Evolutionary conservation across 2,888 invertebrate species (phyloP), one percentile per base, ranked within the genome.

Genomic region (Callosobruchus maculatus): DNA sequence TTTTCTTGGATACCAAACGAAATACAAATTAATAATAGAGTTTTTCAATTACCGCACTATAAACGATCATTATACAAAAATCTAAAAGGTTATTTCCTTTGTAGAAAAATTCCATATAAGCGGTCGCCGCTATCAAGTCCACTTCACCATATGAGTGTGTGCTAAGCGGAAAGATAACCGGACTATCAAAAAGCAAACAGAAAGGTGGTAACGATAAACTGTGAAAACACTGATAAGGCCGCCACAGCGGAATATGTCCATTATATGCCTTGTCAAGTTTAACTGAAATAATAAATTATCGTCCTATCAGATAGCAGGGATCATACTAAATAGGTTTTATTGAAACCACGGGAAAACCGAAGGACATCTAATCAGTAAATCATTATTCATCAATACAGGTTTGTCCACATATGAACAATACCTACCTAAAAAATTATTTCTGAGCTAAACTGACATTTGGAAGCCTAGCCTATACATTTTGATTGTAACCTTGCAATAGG

Each of bases 141-240:
- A 49, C 49, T 49, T 18, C 1, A 49, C 49, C 49, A 26, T 26
- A 18, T 49, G 13, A 13, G 49, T 49, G 49, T 49, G 49, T 49
- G 49, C 18, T 49, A 49, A 49, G 49, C 49, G 49, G 49, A 49
- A 49, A 49, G 49, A 49, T 49, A 49, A 49, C 49, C 49, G 1
- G 49, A 1, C 49, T 79, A 78, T 80, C 80, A 81, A 76, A 78
- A 80, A 49, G 49, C 49, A 49, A 49, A 49, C 49, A 49, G 49
- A 81, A 81, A 80, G 79, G 79, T 77, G 77, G 68, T 78, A 31
- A 77, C 77, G 81, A 81, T 81, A 81, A 81, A 80, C 79, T 81
- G 80, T 78, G 79, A 81, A 81, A 81, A 81, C 80, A 81, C 79
- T 78, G 80, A 79, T 81, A 81, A 81, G 79, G 13, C 7, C 49